phyloP scores from a whole-genome alignment of 1,140 invertebrate species.

The Ostrea denselamellosa region DNA sequence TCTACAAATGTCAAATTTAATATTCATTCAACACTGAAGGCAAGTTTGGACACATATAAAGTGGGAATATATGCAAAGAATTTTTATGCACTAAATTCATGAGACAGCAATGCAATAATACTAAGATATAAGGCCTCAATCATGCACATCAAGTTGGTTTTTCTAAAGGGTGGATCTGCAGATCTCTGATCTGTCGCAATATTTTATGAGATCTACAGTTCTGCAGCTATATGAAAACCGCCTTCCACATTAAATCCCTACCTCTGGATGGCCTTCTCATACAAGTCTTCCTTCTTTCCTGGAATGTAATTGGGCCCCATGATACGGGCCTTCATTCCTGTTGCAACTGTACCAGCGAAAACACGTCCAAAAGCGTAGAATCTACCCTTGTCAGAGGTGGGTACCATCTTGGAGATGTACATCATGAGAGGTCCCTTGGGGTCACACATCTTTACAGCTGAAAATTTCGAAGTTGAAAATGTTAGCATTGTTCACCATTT shows the following conservation, averaged over 20 bases:
- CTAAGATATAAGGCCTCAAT: too few relatives aligned
- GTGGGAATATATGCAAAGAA: too few relatives aligned
- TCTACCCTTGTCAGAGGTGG: conserved; percentile 98
- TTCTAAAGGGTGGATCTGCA: too few relatives aligned
- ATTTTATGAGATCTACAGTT: too few relatives aligned
- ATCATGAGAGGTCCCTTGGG: conserved; percentile 99
- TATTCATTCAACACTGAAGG: too few relatives aligned
- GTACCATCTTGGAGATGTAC: conserved; percentile 99
- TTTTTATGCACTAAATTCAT: too few relatives aligned
- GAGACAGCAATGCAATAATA: too few relatives aligned
- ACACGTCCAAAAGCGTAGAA: conserved; percentile 99
- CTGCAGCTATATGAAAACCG: too few relatives aligned
- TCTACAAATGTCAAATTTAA: conserved; percentile 78
- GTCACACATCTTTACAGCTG: conserved; percentile 91
- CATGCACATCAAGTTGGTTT: too few relatives aligned
- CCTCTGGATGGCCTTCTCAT: conserved; percentile 98
- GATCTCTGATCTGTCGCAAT: too few relatives aligned
- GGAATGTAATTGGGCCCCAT: conserved; percentile 97
- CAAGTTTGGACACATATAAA: too few relatives aligned
- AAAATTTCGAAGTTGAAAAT: conserved; percentile 37
- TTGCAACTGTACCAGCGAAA: conserved; percentile 96
- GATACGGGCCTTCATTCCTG: conserved; percentile 90
- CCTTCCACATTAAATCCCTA: conserved; percentile 57
- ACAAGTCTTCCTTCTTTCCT: conserved; percentile 99
- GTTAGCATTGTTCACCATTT: background rate